Conservation (phyloP, 2,797 vertebrate genomes). For the Galago senegalensis region DNA sequence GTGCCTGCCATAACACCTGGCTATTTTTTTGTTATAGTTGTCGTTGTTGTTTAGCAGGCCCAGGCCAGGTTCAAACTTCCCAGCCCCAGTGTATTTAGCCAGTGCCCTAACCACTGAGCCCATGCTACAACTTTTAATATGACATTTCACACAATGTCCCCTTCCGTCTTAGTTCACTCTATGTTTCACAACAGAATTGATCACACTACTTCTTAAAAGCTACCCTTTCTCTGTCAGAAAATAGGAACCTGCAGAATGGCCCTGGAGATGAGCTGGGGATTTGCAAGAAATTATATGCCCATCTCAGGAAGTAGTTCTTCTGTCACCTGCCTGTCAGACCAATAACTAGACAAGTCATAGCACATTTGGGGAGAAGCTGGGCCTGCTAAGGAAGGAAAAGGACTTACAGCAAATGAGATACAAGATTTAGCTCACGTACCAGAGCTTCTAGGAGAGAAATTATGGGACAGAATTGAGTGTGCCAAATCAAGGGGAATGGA, state of each 20-base stretch:
- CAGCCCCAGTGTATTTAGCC: too few species aligned
- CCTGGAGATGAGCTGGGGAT: neutral
- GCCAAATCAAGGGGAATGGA: neutral
- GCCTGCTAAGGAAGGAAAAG: neutral
- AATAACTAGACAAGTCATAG: neutral
- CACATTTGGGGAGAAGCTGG: too few species aligned
- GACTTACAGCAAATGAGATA: neutral
- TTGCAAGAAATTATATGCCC: neutral
- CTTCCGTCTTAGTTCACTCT: neutral
- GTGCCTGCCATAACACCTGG: too few species aligned
- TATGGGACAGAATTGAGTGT: neutral
- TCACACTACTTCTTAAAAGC: neutral
- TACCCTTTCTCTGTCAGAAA: neutral
- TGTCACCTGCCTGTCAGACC: neutral
- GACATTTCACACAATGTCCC: neutral
- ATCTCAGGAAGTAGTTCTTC: neutral
- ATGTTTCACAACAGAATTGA: neutral
- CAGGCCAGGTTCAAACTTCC: too few species aligned
- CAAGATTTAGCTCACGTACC: neutral
- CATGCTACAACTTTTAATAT: neutral
- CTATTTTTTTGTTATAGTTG: too few species aligned
- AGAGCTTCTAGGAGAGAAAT: neutral
- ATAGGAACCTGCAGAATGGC: neutral
- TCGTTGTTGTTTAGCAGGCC: too few species aligned
- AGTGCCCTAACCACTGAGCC: too few species aligned